Evolutionary conservation across 2,888 invertebrate species (phyloP).

Genomic region (Rotaria socialis): DNA sequence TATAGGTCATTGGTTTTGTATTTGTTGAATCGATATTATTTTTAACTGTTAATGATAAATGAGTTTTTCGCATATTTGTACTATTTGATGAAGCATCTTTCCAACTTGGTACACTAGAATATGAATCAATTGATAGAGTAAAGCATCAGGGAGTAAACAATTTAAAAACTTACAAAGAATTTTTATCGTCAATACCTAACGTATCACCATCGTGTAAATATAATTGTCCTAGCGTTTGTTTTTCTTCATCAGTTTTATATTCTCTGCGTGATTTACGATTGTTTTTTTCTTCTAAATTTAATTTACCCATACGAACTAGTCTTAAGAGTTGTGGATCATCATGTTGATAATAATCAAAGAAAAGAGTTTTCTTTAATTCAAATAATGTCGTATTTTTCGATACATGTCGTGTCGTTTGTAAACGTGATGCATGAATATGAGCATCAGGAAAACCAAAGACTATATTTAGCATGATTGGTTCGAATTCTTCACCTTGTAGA

Average conservation of each 20-base stretch:
- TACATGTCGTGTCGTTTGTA: neutral
- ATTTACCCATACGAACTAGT: conserved; percentile 30
- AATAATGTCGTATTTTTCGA: neutral
- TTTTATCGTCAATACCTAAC: conserved; percentile 24
- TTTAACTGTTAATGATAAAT: conserved; percentile 8
- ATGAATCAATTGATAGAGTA: neutral
- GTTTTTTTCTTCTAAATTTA: conserved; percentile 38
- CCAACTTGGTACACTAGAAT: neutral
- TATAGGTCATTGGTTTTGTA: conserved; percentile 2
- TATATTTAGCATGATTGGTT: conserved; percentile 29
- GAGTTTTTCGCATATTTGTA: neutral
- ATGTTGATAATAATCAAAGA: conserved; percentile 9
- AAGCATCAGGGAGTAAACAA: no score
- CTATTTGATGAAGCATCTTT: conserved; percentile 18
- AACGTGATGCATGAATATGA: neutral
- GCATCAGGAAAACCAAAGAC: neutral
- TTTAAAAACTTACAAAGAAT: neutral
- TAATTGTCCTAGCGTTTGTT: conserved; percentile 5
- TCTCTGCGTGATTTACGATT: neutral
- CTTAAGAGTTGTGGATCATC: neutral
- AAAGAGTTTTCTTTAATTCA: neutral
- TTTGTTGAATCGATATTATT: neutral
- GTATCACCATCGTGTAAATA: conserved; percentile 12
- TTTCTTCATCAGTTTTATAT: conserved; percentile 32
- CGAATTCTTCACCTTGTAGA: conserved; percentile 3